These are phyloP conservation scores for Gobius niger DNA, from an alignment of 2,113 vertebrate species.

Conservation along the genomic window DNA sequence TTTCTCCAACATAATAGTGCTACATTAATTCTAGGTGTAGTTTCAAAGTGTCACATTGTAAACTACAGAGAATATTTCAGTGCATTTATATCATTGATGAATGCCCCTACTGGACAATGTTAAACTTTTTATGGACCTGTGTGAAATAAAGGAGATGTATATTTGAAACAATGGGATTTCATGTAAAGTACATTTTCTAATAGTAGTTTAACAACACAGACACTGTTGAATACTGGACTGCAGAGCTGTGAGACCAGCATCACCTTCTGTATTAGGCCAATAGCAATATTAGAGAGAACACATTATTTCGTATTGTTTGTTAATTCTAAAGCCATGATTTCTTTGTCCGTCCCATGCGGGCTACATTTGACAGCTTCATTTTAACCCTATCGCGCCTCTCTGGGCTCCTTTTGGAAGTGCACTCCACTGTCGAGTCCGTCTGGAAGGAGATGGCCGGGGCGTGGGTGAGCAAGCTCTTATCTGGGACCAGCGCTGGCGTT, in stretches of 20 bases:
- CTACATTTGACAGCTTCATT: slow-evolving; percentile 53
- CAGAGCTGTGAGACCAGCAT: too few species aligned
- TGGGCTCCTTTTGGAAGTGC: slow-evolving; percentile 44
- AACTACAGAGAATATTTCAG: too few species aligned
- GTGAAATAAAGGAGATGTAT: neutral
- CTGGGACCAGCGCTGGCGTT: slow-evolving; percentile 19
- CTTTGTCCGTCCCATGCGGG: slow-evolving; percentile 46
- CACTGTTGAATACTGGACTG: too few species aligned
- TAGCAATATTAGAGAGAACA: too few species aligned
- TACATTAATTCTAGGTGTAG: neutral
- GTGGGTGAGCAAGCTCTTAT: slow-evolving; percentile 32
- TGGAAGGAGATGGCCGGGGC: slow-evolving; percentile 58
- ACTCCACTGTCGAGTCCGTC: slow-evolving; percentile 62
- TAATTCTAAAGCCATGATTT: slow-evolving; percentile 65
- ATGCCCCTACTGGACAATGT: neutral
- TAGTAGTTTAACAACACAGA: too few species aligned
- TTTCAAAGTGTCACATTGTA: too few species aligned
- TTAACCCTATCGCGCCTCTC: slow-evolving; percentile 55
- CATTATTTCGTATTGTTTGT: neutral
- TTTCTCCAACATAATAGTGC: neutral
- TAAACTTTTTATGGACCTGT: neutral
- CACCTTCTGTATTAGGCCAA: too few species aligned
- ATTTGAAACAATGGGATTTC: too few species aligned
- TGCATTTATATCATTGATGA: neutral
- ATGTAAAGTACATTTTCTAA: too few species aligned